Evolutionary conservation across 1,140 invertebrate genomes (phyloP), one percentile per base, ranked within the genome.

Genomic region (Nasonia vitripennis): DNA sequence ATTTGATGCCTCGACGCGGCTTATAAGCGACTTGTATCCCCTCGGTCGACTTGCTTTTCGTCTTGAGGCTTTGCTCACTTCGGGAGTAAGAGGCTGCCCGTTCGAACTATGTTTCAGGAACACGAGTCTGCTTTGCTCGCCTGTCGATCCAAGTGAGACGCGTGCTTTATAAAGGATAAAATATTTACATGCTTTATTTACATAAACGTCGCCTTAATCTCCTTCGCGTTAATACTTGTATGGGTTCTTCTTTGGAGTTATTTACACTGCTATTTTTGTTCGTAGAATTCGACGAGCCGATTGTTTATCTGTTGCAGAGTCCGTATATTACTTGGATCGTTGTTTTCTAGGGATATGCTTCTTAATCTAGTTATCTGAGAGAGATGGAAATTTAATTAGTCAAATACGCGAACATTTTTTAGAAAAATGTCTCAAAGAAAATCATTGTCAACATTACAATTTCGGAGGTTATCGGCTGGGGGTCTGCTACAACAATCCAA

Each of bases 11-110:
- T 41, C 31, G 31, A 45, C 73, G 20, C 67, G 31, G 70, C 70
- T 27, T 51, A 55, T 74, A 55, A 51, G 37, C 41, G 31, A 70
- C 78, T 70, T 70, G 62, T 80, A 80, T 70, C 41, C 31, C 71
- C 20, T 83, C 74, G 62, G 37, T 51, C 77, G 62, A 77, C 81
- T 83, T 70, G 27, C n/a, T 78, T 67, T 83, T 83, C 74, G 20
- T 70, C 37, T 68, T 34, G 6, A 31, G 62, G 67, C 55, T n/a
- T 62, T 62, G 10, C 41, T 11, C 4, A 17, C 20, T 78, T 48
- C 4, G 34, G 55, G n/a, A 73, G 23, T 70, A n/a, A 83, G 12
- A 37, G 27, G 2, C 17, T 7, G 3, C 55, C 0, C 41, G 41
- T 7, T 62, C 7, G 17, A 17, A 77, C 73, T 75, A 67, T 68